phyloP scores from a whole-genome alignment of 1,140 invertebrate genomes.

The Dendroctonus ponderosae region DNA sequence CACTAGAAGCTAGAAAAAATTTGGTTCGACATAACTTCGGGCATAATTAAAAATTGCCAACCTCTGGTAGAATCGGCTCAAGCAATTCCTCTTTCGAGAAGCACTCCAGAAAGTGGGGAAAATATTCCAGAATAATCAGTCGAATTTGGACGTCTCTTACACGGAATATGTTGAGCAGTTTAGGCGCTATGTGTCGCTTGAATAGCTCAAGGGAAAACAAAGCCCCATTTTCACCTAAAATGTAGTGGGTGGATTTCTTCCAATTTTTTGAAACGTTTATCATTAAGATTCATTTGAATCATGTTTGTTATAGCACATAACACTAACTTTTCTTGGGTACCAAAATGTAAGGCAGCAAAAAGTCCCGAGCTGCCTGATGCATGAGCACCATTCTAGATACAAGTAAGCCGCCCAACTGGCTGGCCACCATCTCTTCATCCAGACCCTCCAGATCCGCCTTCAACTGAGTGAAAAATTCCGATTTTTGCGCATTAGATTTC shows the following conservation, averaged over 20 bases:
- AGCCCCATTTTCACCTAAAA: slow-evolving; percentile 16
- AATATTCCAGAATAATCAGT: slow-evolving; percentile 67
- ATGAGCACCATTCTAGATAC: slow-evolving; percentile 80
- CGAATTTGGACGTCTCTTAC: slow-evolving; percentile 74
- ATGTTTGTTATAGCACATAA: background rate
- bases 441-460: slow-evolving; percentile 65
- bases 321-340: slow-evolving; percentile 62
- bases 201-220: slow-evolving; percentile 62
- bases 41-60: slow-evolving; percentile 43
- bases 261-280: background rate
- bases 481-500: slow-evolving; percentile 72
- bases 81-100: slow-evolving; percentile 71
- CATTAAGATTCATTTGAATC: background rate
- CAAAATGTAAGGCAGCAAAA: slow-evolving; percentile 73
- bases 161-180: slow-evolving; percentile 72
- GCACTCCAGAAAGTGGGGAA: slow-evolving; percentile 66
- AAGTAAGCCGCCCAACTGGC: slow-evolving; percentile 70
- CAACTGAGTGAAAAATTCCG: slow-evolving; percentile 71
- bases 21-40: background rate
- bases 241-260: too few relatives aligned
- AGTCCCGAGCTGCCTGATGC: slow-evolving; percentile 71
- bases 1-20: slow-evolving; percentile 62
- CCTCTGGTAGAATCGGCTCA: slow-evolving; percentile 69
- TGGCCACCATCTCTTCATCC: slow-evolving; percentile 74
- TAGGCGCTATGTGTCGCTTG: slow-evolving; percentile 68